Conservation (phyloP, 2,797 vertebrate species). For the Delichon dasypus region DNA sequence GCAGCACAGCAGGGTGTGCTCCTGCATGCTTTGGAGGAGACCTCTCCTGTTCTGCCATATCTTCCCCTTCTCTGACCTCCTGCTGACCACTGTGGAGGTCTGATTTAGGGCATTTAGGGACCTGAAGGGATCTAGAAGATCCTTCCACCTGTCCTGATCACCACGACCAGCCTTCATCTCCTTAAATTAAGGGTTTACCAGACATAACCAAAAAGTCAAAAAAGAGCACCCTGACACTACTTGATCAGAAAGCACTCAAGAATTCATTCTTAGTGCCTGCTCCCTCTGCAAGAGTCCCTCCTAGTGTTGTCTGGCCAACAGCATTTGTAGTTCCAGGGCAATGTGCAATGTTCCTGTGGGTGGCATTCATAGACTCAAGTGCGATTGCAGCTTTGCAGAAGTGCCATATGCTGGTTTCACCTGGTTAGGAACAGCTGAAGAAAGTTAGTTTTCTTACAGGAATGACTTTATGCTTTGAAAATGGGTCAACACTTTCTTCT, state of each 20-base stretch:
- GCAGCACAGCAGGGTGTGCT: neutral
- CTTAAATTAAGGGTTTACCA: neutral
- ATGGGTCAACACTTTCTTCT: constrained; percentile 2
- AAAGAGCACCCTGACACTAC: neutral
- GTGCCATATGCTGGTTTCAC: neutral
- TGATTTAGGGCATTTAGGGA: neutral
- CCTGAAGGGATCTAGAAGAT: neutral
- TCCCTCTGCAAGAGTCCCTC: neutral
- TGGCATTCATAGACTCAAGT: neutral
- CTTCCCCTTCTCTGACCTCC: neutral
- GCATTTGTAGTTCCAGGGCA: neutral
- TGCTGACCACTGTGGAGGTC: neutral
- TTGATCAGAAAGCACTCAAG: neutral
- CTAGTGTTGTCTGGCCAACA: rapidly evolving
- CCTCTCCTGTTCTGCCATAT: neutral
- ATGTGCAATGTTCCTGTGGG: rapidly evolving
- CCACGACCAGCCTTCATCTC: rapidly evolving
- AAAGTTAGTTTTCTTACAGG: neutral
- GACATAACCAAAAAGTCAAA: neutral
- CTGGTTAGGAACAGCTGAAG: neutral
- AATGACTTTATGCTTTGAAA: constrained; percentile 7
- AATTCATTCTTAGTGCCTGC: neutral
- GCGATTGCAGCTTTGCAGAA: neutral
- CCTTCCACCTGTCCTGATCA: neutral
- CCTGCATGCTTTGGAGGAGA: neutral